Evolutionary conservation across 2,888 invertebrate species (phyloP).

Genomic region (Zele albiditarsus): DNA sequence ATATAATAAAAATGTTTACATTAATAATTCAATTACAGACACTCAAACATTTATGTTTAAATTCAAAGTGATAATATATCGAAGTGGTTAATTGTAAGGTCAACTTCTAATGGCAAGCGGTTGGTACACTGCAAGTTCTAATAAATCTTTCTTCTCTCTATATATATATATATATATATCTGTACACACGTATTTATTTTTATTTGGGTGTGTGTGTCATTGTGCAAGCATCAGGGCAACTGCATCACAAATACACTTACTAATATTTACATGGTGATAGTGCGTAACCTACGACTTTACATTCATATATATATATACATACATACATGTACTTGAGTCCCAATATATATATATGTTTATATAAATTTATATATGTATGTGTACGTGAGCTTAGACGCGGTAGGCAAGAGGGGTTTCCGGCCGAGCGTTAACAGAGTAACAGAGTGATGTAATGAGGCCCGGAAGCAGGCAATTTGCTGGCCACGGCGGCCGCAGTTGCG

Average conservation of each 20-base stretch:
- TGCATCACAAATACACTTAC: neutral
- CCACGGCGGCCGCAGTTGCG: slow-evolving; percentile 70
- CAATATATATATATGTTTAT: slow-evolving; percentile 26
- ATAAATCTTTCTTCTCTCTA: slow-evolving; percentile 1
- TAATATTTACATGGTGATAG: slow-evolving; percentile 28
- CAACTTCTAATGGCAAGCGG: slow-evolving; percentile 29
- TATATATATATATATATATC: neutral
- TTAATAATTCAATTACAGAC: too few species aligned
- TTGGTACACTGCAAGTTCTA: slow-evolving; percentile 7
- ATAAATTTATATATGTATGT: slow-evolving; percentile 13
- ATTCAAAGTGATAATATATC: neutral
- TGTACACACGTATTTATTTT: neutral
- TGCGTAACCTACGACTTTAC: slow-evolving; percentile 28
- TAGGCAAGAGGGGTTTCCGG: slow-evolving; percentile 71
- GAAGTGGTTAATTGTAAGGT: neutral
- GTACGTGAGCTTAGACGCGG: slow-evolving; percentile 67
- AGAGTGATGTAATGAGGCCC: slow-evolving; percentile 74
- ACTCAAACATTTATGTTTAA: too few species aligned
- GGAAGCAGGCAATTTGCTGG: slow-evolving; percentile 73
- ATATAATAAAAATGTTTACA: too few species aligned
- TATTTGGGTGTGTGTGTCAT: slow-evolving; percentile 37
- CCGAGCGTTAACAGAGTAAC: slow-evolving; percentile 73
- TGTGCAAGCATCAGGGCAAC: slow-evolving; percentile 56
- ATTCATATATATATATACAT: slow-evolving; percentile 27
- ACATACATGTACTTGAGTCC: slow-evolving; percentile 8